A percentile compares a stretch with the other conserved stretches of the same genome.
Conservation (phyloP, 1,140 invertebrate species). For the Cardiocondyla obscurior region DNA sequence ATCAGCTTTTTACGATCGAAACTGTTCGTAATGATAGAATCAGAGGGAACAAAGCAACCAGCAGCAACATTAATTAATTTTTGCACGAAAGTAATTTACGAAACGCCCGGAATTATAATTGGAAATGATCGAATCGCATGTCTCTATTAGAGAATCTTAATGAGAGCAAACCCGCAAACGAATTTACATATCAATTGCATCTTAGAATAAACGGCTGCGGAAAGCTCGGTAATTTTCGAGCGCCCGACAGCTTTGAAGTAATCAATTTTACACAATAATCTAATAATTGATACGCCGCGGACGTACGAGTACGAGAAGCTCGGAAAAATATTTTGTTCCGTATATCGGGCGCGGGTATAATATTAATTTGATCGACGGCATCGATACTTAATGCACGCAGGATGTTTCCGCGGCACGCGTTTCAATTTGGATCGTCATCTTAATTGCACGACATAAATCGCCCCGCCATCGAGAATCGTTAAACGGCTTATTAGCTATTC, state of each 20-base stretch:
- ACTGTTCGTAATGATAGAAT: neutral
- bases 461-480: neutral
- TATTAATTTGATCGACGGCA: slow-evolving; percentile 11
- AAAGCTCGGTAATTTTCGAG: neutral
- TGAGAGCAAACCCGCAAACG: neutral
- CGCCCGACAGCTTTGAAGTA: neutral
- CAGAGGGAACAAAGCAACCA: neutral
- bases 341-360: neutral
- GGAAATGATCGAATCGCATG: neutral
- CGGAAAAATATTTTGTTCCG: neutral
- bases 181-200: neutral
- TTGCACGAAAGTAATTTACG: neutral
- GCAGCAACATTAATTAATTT: neutral
- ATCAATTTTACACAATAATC: neutral
- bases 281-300: neutral
- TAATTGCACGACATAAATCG: slow-evolving; percentile 48
- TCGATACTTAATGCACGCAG: neutral
- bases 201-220: neutral
- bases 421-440: slow-evolving; percentile 29
- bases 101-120: neutral
- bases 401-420: neutral
- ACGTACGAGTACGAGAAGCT: neutral
- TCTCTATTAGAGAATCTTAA: neutral
- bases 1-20: neutral
- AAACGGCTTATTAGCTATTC: slow-evolving; percentile 28